Base-by-base conservation (phyloP, 2,113 vertebrate genomes). In the Siphamia tubifer region DNA sequence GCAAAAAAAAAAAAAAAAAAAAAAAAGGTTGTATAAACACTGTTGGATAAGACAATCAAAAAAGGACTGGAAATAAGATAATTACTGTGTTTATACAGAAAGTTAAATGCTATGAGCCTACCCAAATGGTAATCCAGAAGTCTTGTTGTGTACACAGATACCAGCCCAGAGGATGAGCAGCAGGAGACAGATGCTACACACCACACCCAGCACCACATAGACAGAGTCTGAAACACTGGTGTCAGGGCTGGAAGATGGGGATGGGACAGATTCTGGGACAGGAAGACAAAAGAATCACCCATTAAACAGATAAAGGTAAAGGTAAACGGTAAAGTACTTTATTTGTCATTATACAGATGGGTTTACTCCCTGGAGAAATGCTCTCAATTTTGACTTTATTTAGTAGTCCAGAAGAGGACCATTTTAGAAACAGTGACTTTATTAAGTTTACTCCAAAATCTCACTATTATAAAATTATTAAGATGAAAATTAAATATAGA, bases 91-190 rank as follows among this genome's bases (percentile, higher is more conserved):
- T 42, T 53, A 25, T 8, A 51, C 19, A 40, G 24, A 49, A 44
- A 38, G n/a, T 16, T 4, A 36, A 24, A 17, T 43, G 30, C 6
- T 20, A 21, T 71, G 7, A 58, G 63, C 94, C 88, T 85, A 99
- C 98, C 94, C 90, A 0, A 95, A 94, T 30, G 82, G 93, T 0
- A 87, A 94, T 45, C 94, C 92, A 67, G 85, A 69, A 0, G 90
- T 81, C 83, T 91, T 87, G 54, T 88, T 94, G 58, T 82, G 92
- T 64, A 95, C 51, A 56, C 90, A 89, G 58, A 96, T 66, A 0
- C 83, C 90, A 11, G 79, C 75, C 73, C 90, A 95, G 15, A 96
- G 78, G 81, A 95, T 10, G 5, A 95, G 13, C 5, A 95, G 84
- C 0, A 98, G 81, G 0, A 96, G 68, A 16, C 89, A 40, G 1